Evolutionary conservation across 2,888 invertebrate genomes (phyloP).

Genomic region (Cantharis rufa): DNA sequence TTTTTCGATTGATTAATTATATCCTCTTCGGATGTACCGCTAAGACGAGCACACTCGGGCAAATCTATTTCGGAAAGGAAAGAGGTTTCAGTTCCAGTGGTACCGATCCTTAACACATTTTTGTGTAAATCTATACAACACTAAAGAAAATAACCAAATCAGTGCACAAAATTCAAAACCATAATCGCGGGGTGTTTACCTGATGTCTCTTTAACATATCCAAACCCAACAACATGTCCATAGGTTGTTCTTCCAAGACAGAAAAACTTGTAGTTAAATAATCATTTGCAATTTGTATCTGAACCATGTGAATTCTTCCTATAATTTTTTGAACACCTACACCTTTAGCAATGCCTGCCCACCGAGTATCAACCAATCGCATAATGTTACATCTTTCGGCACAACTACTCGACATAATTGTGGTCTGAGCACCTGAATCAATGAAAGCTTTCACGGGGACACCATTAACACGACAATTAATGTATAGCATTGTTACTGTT

Average conservation of each 20-base stretch:
- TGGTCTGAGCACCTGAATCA: slow-evolving; percentile 94
- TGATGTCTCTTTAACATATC: slow-evolving; percentile 98
- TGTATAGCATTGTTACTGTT: slow-evolving; percentile 96
- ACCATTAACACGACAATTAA: slow-evolving; percentile 96
- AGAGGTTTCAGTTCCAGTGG: slow-evolving; percentile 87
- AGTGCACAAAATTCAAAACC: not conserved
- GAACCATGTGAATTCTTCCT: slow-evolving; percentile 95
- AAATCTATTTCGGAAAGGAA: slow-evolving; percentile 78
- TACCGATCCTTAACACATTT: slow-evolving; percentile 89
- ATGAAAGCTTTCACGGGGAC: slow-evolving; percentile 97
- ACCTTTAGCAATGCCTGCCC: slow-evolving; percentile 96
- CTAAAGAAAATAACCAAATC: slow-evolving; percentile 51
- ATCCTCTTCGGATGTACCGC: slow-evolving; percentile 70
- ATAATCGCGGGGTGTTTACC: slow-evolving; percentile 54
- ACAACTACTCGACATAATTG: slow-evolving; percentile 96
- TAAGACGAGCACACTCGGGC: slow-evolving; percentile 83
- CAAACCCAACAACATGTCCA: slow-evolving; percentile 96
- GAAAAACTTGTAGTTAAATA: slow-evolving; percentile 96
- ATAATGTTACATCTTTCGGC: slow-evolving; percentile 93
- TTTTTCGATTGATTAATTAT: slow-evolving; percentile 55
- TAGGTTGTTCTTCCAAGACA: slow-evolving; percentile 93
- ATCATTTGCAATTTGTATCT: slow-evolving; percentile 93
- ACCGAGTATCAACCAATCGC: slow-evolving; percentile 86
- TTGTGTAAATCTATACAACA: slow-evolving; percentile 90
- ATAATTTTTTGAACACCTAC: slow-evolving; percentile 96